phyloP scores from a whole-genome alignment of 2,797 vertebrate genomes.

The Calcarius lapponicus region DNA sequence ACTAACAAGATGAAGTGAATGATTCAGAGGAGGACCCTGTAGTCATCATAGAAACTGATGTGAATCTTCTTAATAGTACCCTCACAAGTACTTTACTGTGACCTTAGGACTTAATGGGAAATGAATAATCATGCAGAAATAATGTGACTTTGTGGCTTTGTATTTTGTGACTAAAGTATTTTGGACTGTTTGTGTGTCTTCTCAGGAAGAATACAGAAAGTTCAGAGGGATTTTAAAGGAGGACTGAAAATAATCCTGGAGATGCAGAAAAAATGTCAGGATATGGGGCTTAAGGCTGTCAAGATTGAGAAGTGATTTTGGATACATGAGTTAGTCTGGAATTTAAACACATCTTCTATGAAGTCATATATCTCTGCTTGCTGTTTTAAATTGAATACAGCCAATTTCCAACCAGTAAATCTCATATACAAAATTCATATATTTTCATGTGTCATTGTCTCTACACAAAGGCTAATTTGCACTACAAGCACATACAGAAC shows the following conservation, averaged over 20 bases:
- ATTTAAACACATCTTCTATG: background rate
- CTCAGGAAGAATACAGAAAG: background rate
- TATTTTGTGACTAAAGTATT: background rate
- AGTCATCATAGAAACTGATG: background rate
- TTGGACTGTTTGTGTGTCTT: background rate
- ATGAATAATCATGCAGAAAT: background rate
- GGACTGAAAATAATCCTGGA: background rate
- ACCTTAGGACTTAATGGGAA: background rate
- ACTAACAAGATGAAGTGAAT: background rate
- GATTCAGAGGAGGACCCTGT: background rate
- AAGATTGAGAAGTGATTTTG: background rate
- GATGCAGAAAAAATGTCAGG: background rate
- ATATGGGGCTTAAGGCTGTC: background rate
- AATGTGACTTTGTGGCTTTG: background rate
- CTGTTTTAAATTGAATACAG: background rate
- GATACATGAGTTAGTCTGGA: background rate
- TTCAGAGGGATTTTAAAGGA: background rate
- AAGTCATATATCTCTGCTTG: background rate
- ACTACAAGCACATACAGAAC: background rate
- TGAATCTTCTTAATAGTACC: background rate
- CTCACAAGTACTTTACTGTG: background rate
- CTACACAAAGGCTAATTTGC: background rate
- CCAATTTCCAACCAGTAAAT: background rate
- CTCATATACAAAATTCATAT: background rate
- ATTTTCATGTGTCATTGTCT: background rate